Evolutionary conservation across 2,888 invertebrate species (phyloP), one percentile per base, ranked within the genome.

Genomic region (Arge pagana): DNA sequence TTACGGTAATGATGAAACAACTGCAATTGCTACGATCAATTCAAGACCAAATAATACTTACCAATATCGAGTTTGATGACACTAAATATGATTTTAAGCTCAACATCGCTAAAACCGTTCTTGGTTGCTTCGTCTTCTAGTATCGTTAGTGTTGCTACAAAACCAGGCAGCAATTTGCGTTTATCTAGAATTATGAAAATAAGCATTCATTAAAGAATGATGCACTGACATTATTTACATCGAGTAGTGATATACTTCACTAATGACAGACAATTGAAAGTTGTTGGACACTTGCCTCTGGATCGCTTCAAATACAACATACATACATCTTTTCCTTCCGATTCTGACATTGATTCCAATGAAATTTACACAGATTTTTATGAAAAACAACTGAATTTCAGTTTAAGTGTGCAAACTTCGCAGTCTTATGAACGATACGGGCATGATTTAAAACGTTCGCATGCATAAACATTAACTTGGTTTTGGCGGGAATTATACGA

Each of bases 61-160:
- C 4, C 6, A 4, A 18, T 7, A 23, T 31, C 3, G 36, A 10
- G 8, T 13, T 28, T 61, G 15, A 74, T 59, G 43, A 66, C 50
- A 21, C 63, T 43, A 4, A 61, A 43, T 7, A 72, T 36, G 3
- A 61, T 31, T 21, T 55, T 21, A 1, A 74, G 50, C n/a, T 57
- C 57, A 6, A 52, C 33, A 3, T 64, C 50, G 7, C 63, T 58
- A 4, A 74, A 52, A 16, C 73, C 73, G n/a, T 39, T 59, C 3
- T 40, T 30, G 0, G 50, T 36, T 7, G 61, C 68, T 55, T 62
- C 64, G 2, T 57, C 51, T 51, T 66, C 56, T 21, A 74, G 50
- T 35, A 43, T 36, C 2, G 48, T 41, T 2, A 68, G 7, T 2
- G 45, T 45, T 6, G 53, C 53, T 8, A 55, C 54, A 28, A 68